Base-by-base conservation (phyloP, 2,888 invertebrate species). In the Palloptera scutellata region DNA sequence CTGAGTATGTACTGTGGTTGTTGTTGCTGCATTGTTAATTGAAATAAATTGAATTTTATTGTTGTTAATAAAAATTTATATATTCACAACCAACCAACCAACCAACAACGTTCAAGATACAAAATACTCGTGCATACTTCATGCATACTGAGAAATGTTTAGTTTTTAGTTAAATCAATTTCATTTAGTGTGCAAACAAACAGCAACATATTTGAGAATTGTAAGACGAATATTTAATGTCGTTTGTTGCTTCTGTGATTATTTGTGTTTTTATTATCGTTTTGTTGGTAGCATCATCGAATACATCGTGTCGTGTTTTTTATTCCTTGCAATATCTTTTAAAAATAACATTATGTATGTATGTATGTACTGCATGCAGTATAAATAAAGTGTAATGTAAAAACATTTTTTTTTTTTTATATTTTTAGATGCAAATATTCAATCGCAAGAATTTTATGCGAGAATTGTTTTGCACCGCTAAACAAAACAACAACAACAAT, bases 41-140 rank as follows among this genome's bases (percentile, higher is more conserved):
- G 81, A 81, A 82, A 82, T 81, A 81, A 81, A 81, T 81, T 81
- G 81, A 79, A 78, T 80, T 82, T 81, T 79, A 76, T 79, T 75
- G 77, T 81, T 81, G 81, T 81, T 81, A 81, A 81, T 81, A 81
- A 79, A 77, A 69, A 63, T 52, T 52, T 12, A 40, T 42, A 41
- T 41, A 57, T 57, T 20, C 41, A 57, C 40, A 40, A 30, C 30
- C 30, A 30, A 66, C 62, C 40, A 40, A 30, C 30, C 30, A 30
- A 66, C 62, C 17, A 42, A 52, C 51, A 62, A n/a, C 11, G 43
- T 63, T 53, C n/a, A 53, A 55, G 8, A 60, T 20, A 19, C 20
- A 54, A 55, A 59, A 66, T 69, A 17, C 17, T 54, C 54, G 30
- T 54, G 19, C 52, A 11, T 52, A 52, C 52, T 17, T 54, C 54